Evolutionary conservation across 2,888 invertebrate genomes (phyloP), one percentile per base, ranked within the genome.

Genomic region (Oscheius sp.): DNA sequence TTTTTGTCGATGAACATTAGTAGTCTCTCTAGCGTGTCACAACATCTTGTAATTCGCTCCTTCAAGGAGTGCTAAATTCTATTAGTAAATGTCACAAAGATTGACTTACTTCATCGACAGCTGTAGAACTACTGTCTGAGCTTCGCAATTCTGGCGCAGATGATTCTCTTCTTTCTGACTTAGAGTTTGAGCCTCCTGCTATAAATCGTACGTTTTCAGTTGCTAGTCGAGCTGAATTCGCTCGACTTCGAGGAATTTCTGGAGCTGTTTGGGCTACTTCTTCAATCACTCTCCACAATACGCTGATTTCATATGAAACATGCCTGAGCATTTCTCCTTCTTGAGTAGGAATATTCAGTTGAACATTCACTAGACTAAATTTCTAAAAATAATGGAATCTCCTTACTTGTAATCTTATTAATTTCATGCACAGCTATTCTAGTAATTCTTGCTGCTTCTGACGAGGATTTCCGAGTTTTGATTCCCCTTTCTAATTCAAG

Each of bases 1-100:
- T 81, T 81, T 50, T 76, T 73, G 64, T 81, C 81, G 20, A 81
- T 76, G 73, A 78, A 81, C 37, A 74, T 73, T 61, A 81, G 72
- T 17, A 78, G 58, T 29, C 74, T 74, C 53, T 79, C 81, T 15
- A 78, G 52, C 45, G 73, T 70, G 8, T 81, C 74, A 29, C 71
- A 70, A 42, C 73, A 74, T 37, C 78, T 65, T 10, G 70, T 57
- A 34, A 81, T 79, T 15, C 75, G 71, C 25, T 81, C 79, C 34
- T 79, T 79, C 39, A 81, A 52, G 0, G 78, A 76, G 31, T 65
- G 55, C 70, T 70, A 57, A 39, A 57, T 45, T 10, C 3, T 25
- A 15, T 25, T 48, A 46, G 37, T 20, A 39, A 27, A 25, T 15
- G n/a, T 2, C 23, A 37, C 42, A 25, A 4, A 12, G 29, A 46